These are phyloP conservation scores for Bathynomus jamesi DNA, from an alignment of 1,140 invertebrate genomes.

Conservation along the genomic window DNA sequence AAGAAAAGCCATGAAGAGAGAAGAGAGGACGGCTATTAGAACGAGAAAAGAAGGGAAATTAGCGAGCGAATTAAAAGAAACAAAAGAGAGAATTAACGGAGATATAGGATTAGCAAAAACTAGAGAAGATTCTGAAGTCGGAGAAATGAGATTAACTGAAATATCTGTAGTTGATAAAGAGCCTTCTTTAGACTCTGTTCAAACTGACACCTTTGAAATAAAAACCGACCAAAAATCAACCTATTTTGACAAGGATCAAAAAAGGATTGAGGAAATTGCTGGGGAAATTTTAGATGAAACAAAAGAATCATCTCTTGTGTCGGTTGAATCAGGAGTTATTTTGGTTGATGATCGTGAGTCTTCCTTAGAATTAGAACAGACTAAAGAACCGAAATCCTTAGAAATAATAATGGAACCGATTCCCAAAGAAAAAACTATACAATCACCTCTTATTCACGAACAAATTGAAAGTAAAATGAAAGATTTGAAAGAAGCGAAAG, in stretches of 20 bases:
- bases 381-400: constrained; percentile 36
- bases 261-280: background rate
- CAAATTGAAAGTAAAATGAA: no score
- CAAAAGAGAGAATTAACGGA: constrained; percentile 22
- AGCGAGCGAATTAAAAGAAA: constrained; percentile 41
- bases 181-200: background rate
- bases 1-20: constrained; percentile 49
- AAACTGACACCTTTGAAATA: background rate
- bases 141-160: no score
- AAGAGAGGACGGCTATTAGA: constrained; percentile 46
- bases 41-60: constrained; percentile 31
- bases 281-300: background rate
- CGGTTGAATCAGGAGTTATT: constrained; percentile 34
- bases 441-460: no score
- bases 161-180: constrained; percentile 6
- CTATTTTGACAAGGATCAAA: background rate
- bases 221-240: constrained; percentile 2
- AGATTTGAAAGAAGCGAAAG: no score
- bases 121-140: no score
- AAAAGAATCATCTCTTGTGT: constrained; percentile 28
- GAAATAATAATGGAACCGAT: constrained; percentile 14
- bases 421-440: no score
- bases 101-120: no score
- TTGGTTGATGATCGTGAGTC: constrained; percentile 35
- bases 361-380: constrained; percentile 30